Evolutionary conservation across 2,888 invertebrate species (phyloP).

Genomic region (Dryobotodes eremita): DNA sequence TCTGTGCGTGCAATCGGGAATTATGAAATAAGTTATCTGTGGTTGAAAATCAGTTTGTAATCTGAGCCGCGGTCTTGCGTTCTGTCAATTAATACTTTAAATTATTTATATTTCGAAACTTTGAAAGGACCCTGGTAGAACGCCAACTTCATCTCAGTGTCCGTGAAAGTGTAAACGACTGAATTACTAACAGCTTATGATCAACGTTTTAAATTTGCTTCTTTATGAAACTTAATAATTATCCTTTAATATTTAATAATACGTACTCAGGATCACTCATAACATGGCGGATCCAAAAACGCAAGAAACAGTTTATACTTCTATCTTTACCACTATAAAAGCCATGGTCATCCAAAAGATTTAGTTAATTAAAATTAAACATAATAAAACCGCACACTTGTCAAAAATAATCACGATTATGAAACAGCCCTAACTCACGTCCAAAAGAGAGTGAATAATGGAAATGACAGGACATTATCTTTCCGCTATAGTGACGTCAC

Average conservation of each 20-base stretch:
- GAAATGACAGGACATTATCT: conserved; percentile 67
- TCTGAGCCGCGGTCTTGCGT: too few species aligned
- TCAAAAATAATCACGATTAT: background rate
- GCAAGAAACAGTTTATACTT: background rate
- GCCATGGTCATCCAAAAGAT: background rate
- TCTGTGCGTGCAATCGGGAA: too few species aligned
- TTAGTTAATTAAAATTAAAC: background rate
- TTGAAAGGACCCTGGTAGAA: too few species aligned
- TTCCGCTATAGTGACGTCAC: conserved; percentile 60
- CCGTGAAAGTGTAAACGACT: background rate
- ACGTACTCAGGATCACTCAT: too few species aligned
- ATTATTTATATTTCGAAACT: too few species aligned
- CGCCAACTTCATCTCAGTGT: too few species aligned
- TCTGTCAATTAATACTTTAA: too few species aligned
- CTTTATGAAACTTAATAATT: background rate
- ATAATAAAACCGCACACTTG: background rate
- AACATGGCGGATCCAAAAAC: too few species aligned
- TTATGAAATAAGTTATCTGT: too few species aligned
- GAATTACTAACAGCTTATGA: background rate
- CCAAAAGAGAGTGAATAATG: conserved; percentile 59
- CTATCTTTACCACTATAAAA: too few species aligned
- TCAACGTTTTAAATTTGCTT: background rate
- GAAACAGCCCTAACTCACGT: conserved; percentile 26
- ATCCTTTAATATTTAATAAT: background rate
- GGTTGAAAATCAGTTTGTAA: too few species aligned